These are phyloP conservation scores for Isotomurus palustris DNA, from an alignment of 2,888 invertebrate genomes.

Conservation along the genomic window DNA sequence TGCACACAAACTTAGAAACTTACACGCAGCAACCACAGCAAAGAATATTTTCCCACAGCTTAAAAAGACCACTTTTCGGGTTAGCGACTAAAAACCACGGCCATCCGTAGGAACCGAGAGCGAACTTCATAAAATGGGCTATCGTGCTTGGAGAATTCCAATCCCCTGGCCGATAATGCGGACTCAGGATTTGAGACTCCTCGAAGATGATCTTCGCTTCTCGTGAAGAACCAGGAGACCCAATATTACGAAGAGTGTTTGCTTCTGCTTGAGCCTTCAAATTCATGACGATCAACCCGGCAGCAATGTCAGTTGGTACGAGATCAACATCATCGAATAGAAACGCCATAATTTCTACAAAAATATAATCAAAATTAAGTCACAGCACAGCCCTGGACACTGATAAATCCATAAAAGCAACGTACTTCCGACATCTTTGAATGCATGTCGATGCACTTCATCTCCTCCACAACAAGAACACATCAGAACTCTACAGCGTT, in stretches of 20 bases:
- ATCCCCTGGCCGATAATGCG: constrained; percentile 15
- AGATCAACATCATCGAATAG: constrained; percentile 79
- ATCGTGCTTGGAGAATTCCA: constrained; percentile 39
- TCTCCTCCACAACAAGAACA: constrained; percentile 51
- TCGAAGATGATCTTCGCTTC: constrained; percentile 16
- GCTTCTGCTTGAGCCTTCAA: constrained; percentile 61
- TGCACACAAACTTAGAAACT: constrained; percentile 16
- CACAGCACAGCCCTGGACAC: neutral
- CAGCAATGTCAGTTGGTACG: constrained; percentile 82
- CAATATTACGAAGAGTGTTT: constrained; percentile 5
- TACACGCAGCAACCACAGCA: constrained; percentile 41
- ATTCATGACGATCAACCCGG: constrained; percentile 75
- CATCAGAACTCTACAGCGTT: constrained; percentile 57
- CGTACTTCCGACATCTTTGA: constrained; percentile 72
- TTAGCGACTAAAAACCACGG: constrained; percentile 44
- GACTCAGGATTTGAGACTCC: constrained; percentile 1
- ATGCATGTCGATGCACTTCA: constrained; percentile 68
- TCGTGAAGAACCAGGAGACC: neutral
- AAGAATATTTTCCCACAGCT: constrained; percentile 39
- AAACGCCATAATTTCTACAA: constrained; percentile 66
- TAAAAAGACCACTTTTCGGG: constrained; percentile 36
- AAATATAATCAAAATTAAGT: constrained; percentile 14
- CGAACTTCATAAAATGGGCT: constrained; percentile 42
- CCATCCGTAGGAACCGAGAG: constrained; percentile 42
- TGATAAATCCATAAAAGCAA: constrained; percentile 29